Evolutionary conservation across 1,140 invertebrate genomes (phyloP).

Genomic region (Littorina saxatilis): DNA sequence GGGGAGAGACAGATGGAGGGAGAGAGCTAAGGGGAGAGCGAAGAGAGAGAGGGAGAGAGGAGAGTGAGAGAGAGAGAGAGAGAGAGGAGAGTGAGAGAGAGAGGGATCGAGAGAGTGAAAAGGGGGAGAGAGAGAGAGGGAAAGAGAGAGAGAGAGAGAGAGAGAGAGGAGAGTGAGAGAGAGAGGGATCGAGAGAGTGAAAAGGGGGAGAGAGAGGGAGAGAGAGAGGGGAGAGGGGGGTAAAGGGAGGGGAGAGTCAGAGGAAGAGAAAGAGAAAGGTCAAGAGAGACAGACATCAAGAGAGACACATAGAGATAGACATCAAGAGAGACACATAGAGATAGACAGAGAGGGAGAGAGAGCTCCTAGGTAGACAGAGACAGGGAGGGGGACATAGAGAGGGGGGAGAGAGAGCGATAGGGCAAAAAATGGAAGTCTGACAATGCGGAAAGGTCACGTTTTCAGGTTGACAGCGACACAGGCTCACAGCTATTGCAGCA

Average conservation of each 20-base stretch:
- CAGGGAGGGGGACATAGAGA: too few relatives aligned
- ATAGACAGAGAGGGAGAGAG: conserved; percentile 10
- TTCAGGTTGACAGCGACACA: too few relatives aligned
- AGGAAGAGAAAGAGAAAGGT: conserved; percentile 7
- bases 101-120: too few relatives aligned
- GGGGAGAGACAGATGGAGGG: neutral
- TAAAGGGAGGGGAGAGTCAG: neutral
- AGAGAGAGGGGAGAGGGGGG: neutral
- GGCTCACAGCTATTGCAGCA: too few relatives aligned
- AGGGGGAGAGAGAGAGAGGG: neutral
- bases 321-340: neutral
- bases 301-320: neutral
- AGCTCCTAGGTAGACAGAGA: neutral
- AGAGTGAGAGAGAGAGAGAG: neutral
- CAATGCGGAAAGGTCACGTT: too few relatives aligned
- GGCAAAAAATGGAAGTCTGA: too few relatives aligned
- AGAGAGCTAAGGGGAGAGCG: neutral
- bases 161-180: neutral
- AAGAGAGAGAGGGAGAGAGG: neutral
- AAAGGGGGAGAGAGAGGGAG: neutral
- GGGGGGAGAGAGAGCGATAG: too few relatives aligned
- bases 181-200: neutral
- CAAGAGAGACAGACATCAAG: neutral
- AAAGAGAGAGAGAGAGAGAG: neutral
- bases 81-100: conserved; percentile 29